A percentile compares a stretch with the other conserved stretches of the same genome.
Conservation (phyloP, 2,113 vertebrate genomes). For the Hydrochoerus hydrochaeris region DNA sequence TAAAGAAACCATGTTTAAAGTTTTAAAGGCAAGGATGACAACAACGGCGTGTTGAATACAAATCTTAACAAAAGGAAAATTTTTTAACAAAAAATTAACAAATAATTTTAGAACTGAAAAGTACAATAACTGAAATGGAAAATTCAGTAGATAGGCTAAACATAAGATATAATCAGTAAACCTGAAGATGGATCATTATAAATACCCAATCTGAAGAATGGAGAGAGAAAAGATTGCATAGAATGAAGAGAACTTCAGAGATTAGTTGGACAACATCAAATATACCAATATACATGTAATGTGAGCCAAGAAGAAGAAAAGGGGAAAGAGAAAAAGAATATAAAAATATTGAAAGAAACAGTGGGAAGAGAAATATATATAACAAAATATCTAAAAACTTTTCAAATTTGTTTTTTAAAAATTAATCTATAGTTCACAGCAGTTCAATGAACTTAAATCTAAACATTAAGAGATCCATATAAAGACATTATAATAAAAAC, state of each 20-base stretch:
- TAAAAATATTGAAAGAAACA: not conserved
- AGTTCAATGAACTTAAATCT: conserved; percentile 22
- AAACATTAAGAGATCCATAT: conserved; percentile 35
- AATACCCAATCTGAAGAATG: not conserved
- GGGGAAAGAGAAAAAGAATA: not conserved
- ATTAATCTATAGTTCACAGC: conserved; percentile 11
- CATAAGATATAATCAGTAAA: conserved; percentile 28
- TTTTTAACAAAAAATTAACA: conserved; percentile 1
- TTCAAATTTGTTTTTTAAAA: conserved; percentile 23
- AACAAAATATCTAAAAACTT: conserved; percentile 38
- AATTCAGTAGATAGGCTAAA: not conserved
- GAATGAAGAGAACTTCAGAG: conserved; percentile 15
- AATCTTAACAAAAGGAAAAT: not conserved
- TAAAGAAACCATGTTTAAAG: conserved; percentile 45
- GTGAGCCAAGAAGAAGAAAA: not conserved
- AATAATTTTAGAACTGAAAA: conserved; percentile 38
- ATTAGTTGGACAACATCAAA: not conserved
- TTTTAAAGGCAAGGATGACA: conserved; percentile 43
- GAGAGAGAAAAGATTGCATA: not conserved
- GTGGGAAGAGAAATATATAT: not conserved
- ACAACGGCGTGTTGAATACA: not conserved
- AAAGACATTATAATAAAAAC: conserved; percentile 23
- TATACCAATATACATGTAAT: not conserved
- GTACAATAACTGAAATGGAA: conserved; percentile 25
- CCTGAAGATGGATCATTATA: not conserved